phyloP scores from a whole-genome alignment of 2,113 vertebrate genomes.

The Psittacula cyanocephala region DNA sequence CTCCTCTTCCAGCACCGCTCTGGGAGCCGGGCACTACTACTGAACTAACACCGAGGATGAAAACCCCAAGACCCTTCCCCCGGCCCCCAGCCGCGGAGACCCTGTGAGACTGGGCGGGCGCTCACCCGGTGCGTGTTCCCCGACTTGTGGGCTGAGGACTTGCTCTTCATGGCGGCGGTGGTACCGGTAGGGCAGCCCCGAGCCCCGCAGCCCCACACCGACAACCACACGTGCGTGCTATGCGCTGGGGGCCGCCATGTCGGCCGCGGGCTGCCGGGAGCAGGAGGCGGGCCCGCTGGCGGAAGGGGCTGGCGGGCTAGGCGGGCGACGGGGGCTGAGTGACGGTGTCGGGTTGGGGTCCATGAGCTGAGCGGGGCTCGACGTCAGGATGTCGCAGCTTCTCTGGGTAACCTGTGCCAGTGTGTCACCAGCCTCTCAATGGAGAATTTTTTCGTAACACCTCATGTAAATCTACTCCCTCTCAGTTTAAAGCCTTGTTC shows the following conservation, averaged over 20 bases:
- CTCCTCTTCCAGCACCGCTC: not conserved
- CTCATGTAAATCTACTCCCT: not conserved
- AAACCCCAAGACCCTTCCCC: not conserved
- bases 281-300: not conserved
- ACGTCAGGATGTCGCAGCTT: rapidly evolving
- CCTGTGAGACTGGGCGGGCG: not conserved
- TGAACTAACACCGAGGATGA: rapidly evolving
- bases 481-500: not conserved
- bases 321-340: not conserved
- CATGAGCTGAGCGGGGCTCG: rapidly evolving
- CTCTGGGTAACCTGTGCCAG: not conserved
- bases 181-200: not conserved
- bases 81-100: not conserved
- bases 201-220: not conserved
- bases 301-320: not conserved
- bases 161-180: conserved; percentile 77
- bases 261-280: conserved; percentile 26
- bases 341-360: rapidly evolving
- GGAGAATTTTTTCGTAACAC: not conserved
- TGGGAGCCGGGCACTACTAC: not conserved
- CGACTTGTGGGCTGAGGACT: conserved; percentile 86
- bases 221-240: conserved; percentile 33
- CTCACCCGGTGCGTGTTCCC: conserved; percentile 92
- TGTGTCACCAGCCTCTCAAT: not conserved
- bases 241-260: conserved; percentile 68